Evolutionary conservation across 2,113 vertebrate species (phyloP), one percentile per base, ranked within the genome.

Genomic region (Neopipo cinnamomea): DNA sequence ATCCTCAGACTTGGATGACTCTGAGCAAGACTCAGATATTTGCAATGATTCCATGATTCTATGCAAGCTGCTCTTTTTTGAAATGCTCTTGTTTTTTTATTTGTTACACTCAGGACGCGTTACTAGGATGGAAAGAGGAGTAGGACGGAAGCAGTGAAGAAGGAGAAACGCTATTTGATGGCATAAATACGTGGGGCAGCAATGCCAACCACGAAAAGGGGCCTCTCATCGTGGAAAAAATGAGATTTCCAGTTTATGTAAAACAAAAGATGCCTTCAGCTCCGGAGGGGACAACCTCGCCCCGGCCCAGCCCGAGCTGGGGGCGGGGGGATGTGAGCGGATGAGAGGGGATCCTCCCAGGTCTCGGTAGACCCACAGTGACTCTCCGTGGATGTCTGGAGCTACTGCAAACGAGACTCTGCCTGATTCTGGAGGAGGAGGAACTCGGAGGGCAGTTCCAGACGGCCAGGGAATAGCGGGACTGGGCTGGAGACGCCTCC

Each of bases 351-450:
- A 9, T 39, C 14, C 9, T 11, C 42, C 39, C 39, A 7, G 18
- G 33, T 15, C 74, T 89, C 42, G 15, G 68, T 91, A 13, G 97
- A 95, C 35, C 89, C 93, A 97, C 95, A 97, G 95, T 91, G 92
- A 82, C 97, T 80, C 97, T 71, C 50, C 18, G 96, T 92, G 97
- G 96, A 49, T 37, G 11, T 4, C 8, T 5, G 37, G 0, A 11
- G 86, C 56, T 73, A 89, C 47, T 88, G 33, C 94, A 85, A 19
- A 42, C 0, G 11, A 27, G 14, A 11, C 2, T 8, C 30, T 31
- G 67, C 14, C 55, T 13, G 55, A 3, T 44, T 72, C 33, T 8
- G 85, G 52, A 77, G 95, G 95, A 88, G 97, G 93, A 94, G 96
- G 91, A 84, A 55, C 23, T 8, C 5, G 5, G 93, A 44, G 73